Evolutionary conservation across 2,888 invertebrate genomes (phyloP).

Genomic region (Glaucopsyche alexis): DNA sequence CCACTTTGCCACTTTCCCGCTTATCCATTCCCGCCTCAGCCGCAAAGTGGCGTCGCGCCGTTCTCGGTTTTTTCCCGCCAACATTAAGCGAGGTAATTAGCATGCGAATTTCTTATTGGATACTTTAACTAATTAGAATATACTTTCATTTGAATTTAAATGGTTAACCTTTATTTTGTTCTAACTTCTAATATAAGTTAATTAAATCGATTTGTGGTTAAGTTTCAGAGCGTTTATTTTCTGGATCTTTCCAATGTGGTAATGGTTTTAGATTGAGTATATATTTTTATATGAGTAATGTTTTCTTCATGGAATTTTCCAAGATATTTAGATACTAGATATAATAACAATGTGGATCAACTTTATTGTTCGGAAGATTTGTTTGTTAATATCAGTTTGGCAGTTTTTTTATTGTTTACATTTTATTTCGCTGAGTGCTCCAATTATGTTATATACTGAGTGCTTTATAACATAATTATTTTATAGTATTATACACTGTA

Average conservation of each 20-base stretch:
- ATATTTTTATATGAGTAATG: not conserved
- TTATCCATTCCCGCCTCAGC: conserved; percentile 46
- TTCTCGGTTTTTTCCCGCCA: conserved; percentile 49
- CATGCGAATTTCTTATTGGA: conserved; percentile 47
- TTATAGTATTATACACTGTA: too few relatives aligned
- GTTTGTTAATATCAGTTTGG: too few relatives aligned
- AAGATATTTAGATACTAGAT: not conserved
- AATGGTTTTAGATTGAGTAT: not conserved
- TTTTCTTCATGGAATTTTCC: not conserved
- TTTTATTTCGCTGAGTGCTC: too few relatives aligned
- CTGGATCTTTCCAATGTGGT: conserved; percentile 15
- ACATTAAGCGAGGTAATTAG: conserved; percentile 46
- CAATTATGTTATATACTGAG: too few relatives aligned
- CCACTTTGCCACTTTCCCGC: conserved; percentile 45
- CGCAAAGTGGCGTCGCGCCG: conserved; percentile 50
- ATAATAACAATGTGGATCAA: too few relatives aligned
- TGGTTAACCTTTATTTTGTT: conserved; percentile 18
- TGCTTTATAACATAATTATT: too few relatives aligned
- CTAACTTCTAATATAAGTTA: conserved; percentile 22
- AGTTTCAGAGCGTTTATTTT: conserved; percentile 10
- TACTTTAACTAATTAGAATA: conserved; percentile 41
- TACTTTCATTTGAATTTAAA: conserved; percentile 28
- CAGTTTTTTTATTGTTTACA: too few relatives aligned
- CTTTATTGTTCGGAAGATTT: too few relatives aligned
- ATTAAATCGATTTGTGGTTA: conserved; percentile 9